Evolutionary conservation across 2,113 vertebrate genomes (phyloP), one percentile per base, ranked within the genome.

Genomic region (Acanthisitta chloris): DNA sequence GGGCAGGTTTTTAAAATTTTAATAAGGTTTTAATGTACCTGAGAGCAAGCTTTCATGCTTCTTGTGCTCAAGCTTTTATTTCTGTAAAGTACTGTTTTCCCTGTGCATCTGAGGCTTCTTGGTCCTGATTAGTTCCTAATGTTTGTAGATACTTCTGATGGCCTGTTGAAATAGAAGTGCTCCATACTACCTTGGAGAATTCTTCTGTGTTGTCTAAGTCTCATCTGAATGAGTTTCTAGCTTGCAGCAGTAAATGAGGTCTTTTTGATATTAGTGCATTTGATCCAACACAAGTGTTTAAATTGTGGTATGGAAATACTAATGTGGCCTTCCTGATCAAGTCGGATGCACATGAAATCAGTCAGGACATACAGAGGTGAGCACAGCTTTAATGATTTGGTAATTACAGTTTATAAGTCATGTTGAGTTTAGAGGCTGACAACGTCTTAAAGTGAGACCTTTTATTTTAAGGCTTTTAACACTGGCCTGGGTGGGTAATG

Each of bases 401-500:
- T 76, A 33, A 43, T 67, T 72, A 57, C 55, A 64, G 0, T 54
- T 76, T 12, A 72, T 58, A 33, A 38, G 8, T 57, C 10, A 38
- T 54, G 20, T 45, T 25, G 38, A 33, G 4, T 10, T 43, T 46
- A 31, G 45, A 84, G 36, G 12, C 10, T 83, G 36, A 28, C 6
- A 71, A 0, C 25, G n/a, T 52, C 28, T 73, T 62, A 48, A 25
- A 5, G 6, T 19, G 21, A 57, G 13, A 8, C 17, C 5, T 51
- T 80, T 1, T 80, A 16, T 8, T 48, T 48, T 94, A 19, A 85
- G 79, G 9, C 13, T 58, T 77, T 85, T 62, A 62, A 57, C 10
- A 29, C 9, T 76, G 21, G 18, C 3, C 12, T 55, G 3, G 2
- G 4, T 73, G 42, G 7, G 4, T n/a, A n/a, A 17, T 4, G 3